Evolutionary conservation across 2,888 invertebrate species (phyloP).

Genomic region (Pogonocherus hispidulus): DNA sequence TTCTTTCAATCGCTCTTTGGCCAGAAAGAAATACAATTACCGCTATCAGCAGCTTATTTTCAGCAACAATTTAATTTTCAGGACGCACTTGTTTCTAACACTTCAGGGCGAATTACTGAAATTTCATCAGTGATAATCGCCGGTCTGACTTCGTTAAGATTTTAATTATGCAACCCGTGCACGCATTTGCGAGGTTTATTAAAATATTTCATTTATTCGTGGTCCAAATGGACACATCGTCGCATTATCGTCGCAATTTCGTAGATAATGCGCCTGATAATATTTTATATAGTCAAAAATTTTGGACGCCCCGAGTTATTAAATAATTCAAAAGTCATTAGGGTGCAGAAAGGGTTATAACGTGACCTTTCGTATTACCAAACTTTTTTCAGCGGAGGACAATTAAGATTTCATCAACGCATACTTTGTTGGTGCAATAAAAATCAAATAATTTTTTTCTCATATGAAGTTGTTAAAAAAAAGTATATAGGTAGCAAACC

Average conservation of each 20-base stretch:
- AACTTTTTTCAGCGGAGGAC: neutral
- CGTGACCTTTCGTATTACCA: neutral
- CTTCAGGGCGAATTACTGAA: constrained; percentile 59
- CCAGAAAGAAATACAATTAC: too few species aligned
- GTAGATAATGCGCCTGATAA: constrained; percentile 48
- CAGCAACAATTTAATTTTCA: neutral
- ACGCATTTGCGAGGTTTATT: constrained; percentile 60
- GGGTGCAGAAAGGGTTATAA: neutral
- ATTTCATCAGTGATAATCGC: constrained; percentile 65
- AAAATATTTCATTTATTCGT: constrained; percentile 63
- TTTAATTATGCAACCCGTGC: constrained; percentile 62
- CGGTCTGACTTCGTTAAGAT: constrained; percentile 61
- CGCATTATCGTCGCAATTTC: constrained; percentile 49
- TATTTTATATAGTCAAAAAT: constrained; percentile 47
- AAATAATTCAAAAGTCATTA: constrained; percentile 37
- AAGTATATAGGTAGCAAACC: too few species aligned
- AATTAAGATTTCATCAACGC: neutral
- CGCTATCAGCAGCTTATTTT: too few species aligned
- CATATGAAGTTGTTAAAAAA: too few species aligned
- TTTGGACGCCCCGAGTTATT: constrained; percentile 34
- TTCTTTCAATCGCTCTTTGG: too few species aligned
- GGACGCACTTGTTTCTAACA: neutral
- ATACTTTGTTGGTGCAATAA: neutral
- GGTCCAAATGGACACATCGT: constrained; percentile 57
- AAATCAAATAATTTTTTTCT: too few species aligned